Evolutionary conservation across 2,888 invertebrate species (phyloP), one percentile per base, ranked within the genome.

Genomic region (Incurvaria masculella): DNA sequence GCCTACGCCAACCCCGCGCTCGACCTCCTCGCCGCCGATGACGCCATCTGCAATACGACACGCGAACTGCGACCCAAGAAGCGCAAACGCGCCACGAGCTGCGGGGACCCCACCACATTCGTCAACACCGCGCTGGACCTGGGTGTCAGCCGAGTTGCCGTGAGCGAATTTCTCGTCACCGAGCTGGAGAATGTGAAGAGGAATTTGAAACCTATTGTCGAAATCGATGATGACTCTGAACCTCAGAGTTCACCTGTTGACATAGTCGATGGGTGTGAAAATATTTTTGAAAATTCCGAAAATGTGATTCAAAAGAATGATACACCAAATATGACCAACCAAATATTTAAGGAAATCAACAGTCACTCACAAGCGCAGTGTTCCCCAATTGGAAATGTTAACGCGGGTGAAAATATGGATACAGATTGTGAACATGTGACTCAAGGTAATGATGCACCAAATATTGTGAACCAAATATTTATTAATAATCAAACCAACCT

Each of bases 11-110:
- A 79, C 53, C 79, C 79, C 4, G 79, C 70, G 0, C 51, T 79
- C 1, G 79, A 79, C 49, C 58, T 79, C 0, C 63, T 79, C 0
- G 74, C 63, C 4, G 79, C 75, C 50, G 79, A 79, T 14, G 79
- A 79, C 50, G 68, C 65, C 4, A 79, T 79, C 64, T 75, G 76
- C 54, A 79, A 79, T 59, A 79, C 68, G 14, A 72, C 67, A 5
- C 78, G 79, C 78, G 79, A 79, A 59, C 66, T 78, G 21, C 63
- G 68, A 18, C 76, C 78, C 0, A 60, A 58, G 18, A 79, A 79
- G 53, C 62, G 72, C 1, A 75, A 76, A 55, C 55, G 67, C n/a
- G 66, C 72, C 0, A 67, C 62, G 46, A 76, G 71, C 49, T 69
- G 67, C 49, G 75, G 51, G 19, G 51, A 75, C 21, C 61, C 68